A percentile compares a stretch with the other conserved stretches of the same genome.
Evolutionary conservation across 2,113 vertebrate species (phyloP).

Genomic region (Alouatta palliata): DNA sequence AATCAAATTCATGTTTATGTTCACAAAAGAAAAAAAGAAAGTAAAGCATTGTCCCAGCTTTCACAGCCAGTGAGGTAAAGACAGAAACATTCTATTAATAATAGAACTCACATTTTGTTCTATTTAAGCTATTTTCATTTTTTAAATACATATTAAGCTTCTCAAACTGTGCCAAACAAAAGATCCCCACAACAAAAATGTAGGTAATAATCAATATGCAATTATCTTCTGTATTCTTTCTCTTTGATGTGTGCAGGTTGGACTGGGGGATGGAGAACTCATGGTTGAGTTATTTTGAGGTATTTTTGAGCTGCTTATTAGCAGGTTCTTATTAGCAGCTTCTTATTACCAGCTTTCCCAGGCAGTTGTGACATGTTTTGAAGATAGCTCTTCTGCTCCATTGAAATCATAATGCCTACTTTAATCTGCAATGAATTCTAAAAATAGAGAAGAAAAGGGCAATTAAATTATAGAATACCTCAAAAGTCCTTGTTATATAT

Average conservation of each 20-base stretch:
- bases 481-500: constrained; percentile 29
- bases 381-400: constrained; percentile 70
- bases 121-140: constrained; percentile 39
- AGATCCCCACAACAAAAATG: constrained; percentile 26
- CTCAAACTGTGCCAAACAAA: constrained; percentile 56
- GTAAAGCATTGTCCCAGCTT: not conserved
- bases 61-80: not conserved
- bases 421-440: constrained; percentile 66
- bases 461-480: constrained; percentile 67
- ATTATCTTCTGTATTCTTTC: not conserved
- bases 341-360: constrained; percentile 49
- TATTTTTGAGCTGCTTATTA: constrained; percentile 60
- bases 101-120: constrained; percentile 41
- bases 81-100: constrained; percentile 39
- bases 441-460: constrained; percentile 52
- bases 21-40: not conserved
- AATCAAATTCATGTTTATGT: not conserved
- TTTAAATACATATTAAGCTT: constrained; percentile 55
- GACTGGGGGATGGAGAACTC: not conserved
- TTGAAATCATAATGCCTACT: constrained; percentile 27
- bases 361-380: constrained; percentile 56
- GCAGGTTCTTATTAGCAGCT: constrained; percentile 59
- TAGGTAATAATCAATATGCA: constrained; percentile 56
- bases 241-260: constrained; percentile 59
- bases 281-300: constrained; percentile 14